Conservation (phyloP, 2,797 vertebrate species). For the Gorsachius magnificus region DNA sequence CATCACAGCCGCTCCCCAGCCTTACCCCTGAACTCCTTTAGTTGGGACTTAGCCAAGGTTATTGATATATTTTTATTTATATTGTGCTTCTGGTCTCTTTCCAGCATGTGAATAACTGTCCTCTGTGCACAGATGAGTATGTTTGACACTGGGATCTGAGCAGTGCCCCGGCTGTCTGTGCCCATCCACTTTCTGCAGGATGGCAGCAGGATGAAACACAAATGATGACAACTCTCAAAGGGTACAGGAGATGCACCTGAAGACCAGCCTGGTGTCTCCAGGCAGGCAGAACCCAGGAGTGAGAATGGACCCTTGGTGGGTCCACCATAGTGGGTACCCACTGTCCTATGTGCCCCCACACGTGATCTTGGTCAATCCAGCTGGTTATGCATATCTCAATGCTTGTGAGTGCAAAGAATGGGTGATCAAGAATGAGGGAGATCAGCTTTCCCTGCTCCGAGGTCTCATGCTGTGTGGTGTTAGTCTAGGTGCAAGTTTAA, state of each 20-base stretch:
- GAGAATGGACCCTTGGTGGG: neutral
- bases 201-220: neutral
- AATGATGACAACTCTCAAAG: neutral
- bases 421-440: neutral
- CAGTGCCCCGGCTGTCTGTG: neutral
- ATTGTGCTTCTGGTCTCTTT: neutral
- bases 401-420: fast-evolving
- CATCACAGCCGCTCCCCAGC: neutral
- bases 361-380: neutral
- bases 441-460: neutral
- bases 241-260: neutral
- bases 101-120: neutral
- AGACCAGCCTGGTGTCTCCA: neutral
- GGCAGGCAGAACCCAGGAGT: neutral
- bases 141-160: neutral
- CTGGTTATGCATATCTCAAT: neutral
- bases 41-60: neutral
- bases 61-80: neutral
- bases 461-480: neutral
- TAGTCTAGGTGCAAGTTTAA: neutral
- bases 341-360: neutral
- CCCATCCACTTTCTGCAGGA: neutral
- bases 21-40: neutral
- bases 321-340: neutral
- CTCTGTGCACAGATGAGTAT: neutral